A percentile compares a stretch with the other conserved stretches of the same genome.
Evolutionary conservation across 2,797 vertebrate species (phyloP).

Genomic region (Cetoscarus ocellatus): DNA sequence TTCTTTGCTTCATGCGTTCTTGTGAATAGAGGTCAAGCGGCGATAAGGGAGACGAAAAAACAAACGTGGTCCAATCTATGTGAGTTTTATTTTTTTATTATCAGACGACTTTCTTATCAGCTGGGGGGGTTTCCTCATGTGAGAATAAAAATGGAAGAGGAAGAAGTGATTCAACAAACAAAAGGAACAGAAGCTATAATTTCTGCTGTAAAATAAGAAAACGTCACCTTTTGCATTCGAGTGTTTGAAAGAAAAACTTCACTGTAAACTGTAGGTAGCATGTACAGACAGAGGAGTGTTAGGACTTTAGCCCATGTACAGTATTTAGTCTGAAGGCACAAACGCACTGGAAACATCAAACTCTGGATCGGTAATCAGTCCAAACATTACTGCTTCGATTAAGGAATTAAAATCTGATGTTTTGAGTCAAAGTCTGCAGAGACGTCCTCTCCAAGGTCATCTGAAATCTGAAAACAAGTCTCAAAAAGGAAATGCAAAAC

Average conservation of each 20-base stretch:
- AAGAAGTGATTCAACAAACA: constrained; percentile 32
- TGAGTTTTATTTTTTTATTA: constrained; percentile 67
- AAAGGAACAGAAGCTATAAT: constrained; percentile 58
- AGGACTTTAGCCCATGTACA: constrained; percentile 51
- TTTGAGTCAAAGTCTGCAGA: constrained; percentile 15
- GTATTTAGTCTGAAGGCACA: constrained; percentile 66
- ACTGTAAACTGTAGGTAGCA: constrained; percentile 54
- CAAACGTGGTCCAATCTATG: constrained; percentile 55
- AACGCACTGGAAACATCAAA: constrained; percentile 66
- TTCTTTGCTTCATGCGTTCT: constrained; percentile 26
- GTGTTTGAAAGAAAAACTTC: constrained; percentile 42
- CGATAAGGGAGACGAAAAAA: constrained; percentile 36
- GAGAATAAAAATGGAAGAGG: constrained; percentile 10
- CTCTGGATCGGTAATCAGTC: too few relatives aligned
- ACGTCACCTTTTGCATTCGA: constrained; percentile 47
- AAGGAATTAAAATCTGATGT: not conserved
- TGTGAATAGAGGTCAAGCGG: constrained; percentile 24
- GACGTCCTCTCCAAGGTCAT: not conserved
- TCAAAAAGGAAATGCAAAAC: too few relatives aligned
- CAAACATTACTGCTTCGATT: constrained; percentile 22
- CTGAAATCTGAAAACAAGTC: not conserved
- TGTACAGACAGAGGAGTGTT: constrained; percentile 61
- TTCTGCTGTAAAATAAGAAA: constrained; percentile 42
- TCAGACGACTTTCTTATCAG: constrained; percentile 39
- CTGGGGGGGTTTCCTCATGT: constrained; percentile 17